Base-by-base conservation (phyloP, 2,888 invertebrate species). In the Synergus itoensis region DNA sequence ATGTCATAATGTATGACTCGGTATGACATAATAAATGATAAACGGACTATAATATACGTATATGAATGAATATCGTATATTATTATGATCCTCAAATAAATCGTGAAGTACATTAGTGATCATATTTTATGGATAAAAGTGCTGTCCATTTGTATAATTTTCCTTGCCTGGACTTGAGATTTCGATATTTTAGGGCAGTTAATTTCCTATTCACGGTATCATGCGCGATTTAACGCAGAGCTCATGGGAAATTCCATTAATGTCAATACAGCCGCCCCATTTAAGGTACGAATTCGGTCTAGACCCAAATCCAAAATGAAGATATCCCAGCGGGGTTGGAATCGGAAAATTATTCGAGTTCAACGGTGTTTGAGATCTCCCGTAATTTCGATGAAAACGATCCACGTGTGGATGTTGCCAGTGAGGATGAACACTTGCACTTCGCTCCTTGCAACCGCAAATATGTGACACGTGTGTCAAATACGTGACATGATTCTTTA, bases 271-370 rank as follows among this genome's bases (percentile, higher is more conserved):
- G 16, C 14, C 45, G 14, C 45, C 3, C 73, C 36, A 73, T 73
- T 73, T 73, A 73, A 73, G 53, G 53, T 28, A 73, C 28, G 53
- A 73, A 53, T 53, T 73, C 16, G n/a, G 48, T 73, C 48, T 16
- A 73, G 53, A 73, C 73, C 53, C 73, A 73, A 53, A 53, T 73
- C 48, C n/a, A 28, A 53, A 73, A 73, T 73, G 73, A 73, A 73
- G 53, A 48, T 53, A 79, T 80, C 77, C 65, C 80, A 81, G 79
- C 78, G 81, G 78, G 78, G 77, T 65, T 80, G 80, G 81, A 82
- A 84, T 81, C 82, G 82, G 81, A 84, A 86, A 84, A 86, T 86
- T 84, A 84, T 86, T 83, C 83, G 79, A 81, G 80, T 82, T 77
- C 78, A 81, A 79, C 81, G 78, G 81, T 83, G 85, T 77, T 81